phyloP scores from a whole-genome alignment of 2,888 invertebrate species.

The Scaptomyza tumidula region DNA sequence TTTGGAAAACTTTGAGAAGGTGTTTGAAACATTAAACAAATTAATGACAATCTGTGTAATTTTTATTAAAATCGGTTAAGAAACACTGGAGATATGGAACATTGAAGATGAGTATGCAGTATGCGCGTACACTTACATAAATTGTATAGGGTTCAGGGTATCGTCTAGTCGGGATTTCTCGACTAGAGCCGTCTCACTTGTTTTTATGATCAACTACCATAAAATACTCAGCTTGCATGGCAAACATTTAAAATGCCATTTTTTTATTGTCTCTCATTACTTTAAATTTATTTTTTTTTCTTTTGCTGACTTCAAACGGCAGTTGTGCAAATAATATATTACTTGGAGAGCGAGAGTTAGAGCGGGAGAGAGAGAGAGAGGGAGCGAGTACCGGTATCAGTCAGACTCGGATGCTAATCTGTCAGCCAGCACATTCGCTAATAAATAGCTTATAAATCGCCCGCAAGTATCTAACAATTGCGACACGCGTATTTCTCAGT shows the following conservation, averaged over 20 bases:
- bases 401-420: constrained; percentile 35
- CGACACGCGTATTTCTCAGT: constrained; percentile 58
- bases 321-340: constrained; percentile 64
- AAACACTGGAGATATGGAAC: too few relatives aligned
- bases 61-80: too few relatives aligned
- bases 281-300: constrained; percentile 24
- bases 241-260: constrained; percentile 61
- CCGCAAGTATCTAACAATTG: constrained; percentile 59
- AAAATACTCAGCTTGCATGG: constrained; percentile 31
- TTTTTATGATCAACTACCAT: constrained; percentile 27
- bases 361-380: constrained; percentile 10
- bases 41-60: too few relatives aligned
- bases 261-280: constrained; percentile 55
- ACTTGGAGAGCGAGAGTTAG: not conserved
- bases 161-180: too few relatives aligned
- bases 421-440: constrained; percentile 54
- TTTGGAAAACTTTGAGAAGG: too few relatives aligned
- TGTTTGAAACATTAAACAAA: too few relatives aligned
- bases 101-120: too few relatives aligned
- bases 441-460: constrained; percentile 67
- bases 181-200: not conserved
- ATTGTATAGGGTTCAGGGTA: too few relatives aligned
- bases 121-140: too few relatives aligned
- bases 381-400: constrained; percentile 37
- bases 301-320: constrained; percentile 41